A percentile compares a stretch with the other conserved stretches of the same genome.
phyloP scores from a whole-genome alignment of 1,140 invertebrate species.

The Parasteatoda tepidariorum region DNA sequence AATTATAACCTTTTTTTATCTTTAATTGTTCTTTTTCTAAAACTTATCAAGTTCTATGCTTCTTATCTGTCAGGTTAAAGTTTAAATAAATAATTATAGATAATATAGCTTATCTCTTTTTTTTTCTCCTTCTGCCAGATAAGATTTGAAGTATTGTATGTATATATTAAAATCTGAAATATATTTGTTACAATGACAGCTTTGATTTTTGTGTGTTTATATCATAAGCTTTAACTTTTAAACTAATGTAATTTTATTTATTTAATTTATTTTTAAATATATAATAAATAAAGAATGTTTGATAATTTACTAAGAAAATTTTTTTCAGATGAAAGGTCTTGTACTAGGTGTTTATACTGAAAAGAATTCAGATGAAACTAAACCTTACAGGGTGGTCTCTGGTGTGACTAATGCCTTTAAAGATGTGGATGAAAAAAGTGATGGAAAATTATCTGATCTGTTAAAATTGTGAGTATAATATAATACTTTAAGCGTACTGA shows the following conservation, averaged over 20 bases:
- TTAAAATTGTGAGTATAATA: slow-evolving; percentile 18
- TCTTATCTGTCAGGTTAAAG: too few species aligned
- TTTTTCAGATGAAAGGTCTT: slow-evolving; percentile 41
- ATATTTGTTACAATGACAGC: neutral
- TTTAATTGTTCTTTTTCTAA: too few species aligned
- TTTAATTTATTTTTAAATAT: too few species aligned
- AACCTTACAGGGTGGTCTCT: neutral
- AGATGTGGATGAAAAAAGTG: slow-evolving; percentile 27
- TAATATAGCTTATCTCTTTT: too few species aligned
- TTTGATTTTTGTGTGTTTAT: neutral
- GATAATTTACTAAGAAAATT: neutral
- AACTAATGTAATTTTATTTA: too few species aligned
- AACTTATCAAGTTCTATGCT: too few species aligned
- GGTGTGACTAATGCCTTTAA: slow-evolving; percentile 14
- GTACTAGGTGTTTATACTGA: slow-evolving; percentile 30
- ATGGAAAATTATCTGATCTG: slow-evolving; percentile 2
- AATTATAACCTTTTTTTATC: too few species aligned
- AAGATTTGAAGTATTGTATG: too few species aligned
- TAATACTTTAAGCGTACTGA: neutral
- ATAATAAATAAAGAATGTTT: too few species aligned
- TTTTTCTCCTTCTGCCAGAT: too few species aligned
- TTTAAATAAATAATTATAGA: too few species aligned
- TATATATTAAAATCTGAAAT: neutral
- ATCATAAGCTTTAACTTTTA: neutral
- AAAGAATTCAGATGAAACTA: neutral